Conservation (phyloP, 1,140 invertebrate species). For the Marisa cornuarietis region DNA sequence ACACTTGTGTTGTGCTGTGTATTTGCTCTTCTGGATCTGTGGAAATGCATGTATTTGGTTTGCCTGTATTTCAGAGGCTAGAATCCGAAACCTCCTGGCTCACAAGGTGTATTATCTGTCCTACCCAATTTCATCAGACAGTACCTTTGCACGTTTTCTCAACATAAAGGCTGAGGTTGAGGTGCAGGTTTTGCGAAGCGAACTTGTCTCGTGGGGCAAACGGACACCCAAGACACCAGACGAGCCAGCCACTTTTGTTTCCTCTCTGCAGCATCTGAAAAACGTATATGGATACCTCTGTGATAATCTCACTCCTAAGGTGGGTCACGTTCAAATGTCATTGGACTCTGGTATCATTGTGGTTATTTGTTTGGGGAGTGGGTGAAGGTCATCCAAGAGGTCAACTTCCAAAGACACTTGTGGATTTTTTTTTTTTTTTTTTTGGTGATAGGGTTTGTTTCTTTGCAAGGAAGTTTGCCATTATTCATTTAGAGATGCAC, state of each 20-base stretch:
- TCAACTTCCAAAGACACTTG: no score
- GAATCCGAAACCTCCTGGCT: slow-evolving; percentile 36
- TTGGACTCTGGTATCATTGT: no score
- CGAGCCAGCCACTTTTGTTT: slow-evolving; percentile 40
- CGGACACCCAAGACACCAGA: slow-evolving; percentile 28
- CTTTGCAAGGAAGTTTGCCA: no score
- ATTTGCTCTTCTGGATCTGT: no score
- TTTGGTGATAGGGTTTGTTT: no score
- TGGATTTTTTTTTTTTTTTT: no score
- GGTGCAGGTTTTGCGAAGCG: slow-evolving; percentile 31
- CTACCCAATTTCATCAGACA: slow-evolving; percentile 19
- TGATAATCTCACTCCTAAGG: slow-evolving; percentile 41
- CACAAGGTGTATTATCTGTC: slow-evolving; percentile 50
- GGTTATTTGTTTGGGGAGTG: no score
- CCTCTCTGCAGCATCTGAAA: slow-evolving; percentile 46
- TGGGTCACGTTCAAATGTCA: neutral
- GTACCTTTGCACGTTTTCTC: slow-evolving; percentile 47
- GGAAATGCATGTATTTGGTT: neutral
- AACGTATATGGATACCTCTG: slow-evolving; percentile 48
- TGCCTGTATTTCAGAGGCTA: neutral
- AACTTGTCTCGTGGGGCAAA: slow-evolving; percentile 46
- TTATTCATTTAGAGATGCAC: no score
- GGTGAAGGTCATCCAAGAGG: no score
- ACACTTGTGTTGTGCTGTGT: no score
- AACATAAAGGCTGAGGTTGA: slow-evolving; percentile 42